Base-by-base conservation (phyloP, 2,797 vertebrate genomes). In the Acanthurus lineatus region DNA sequence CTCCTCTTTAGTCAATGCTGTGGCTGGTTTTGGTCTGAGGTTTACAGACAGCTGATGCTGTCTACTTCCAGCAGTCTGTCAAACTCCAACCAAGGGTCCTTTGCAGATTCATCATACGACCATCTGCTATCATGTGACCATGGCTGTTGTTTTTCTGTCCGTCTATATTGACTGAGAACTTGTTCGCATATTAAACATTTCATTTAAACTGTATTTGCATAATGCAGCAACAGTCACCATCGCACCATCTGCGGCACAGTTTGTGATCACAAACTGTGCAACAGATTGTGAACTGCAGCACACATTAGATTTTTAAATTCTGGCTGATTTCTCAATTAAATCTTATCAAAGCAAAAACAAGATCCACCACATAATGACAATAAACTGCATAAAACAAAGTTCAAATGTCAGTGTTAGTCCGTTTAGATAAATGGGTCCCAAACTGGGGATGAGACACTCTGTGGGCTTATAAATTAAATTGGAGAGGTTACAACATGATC, bases 71-170 rank as follows among this genome's bases (percentile, higher is more conserved):
- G 32, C 32, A 8, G 5, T 49, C 12, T 28, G 35, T 44, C 16
- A 20, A 48, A n/a, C 54, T 60, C 40, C 5, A 57, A 45, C 28
- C 35, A 7, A 38, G 40, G 25, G 32, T 62, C 28, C 57, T 2
- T 19, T 40, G 25, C 12, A 0, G 15, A 79, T 49, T 75, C 44
- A 76, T 51, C 32, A 38, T 56, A 52, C 0, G 8, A 35, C 81
- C 88, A 84, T 84, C 78, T 85, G 78, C 67, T 68, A 19, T 58
- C 42, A 81, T 67, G 58, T 82, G 73, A 80, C 57, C 52, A 17
- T 67, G 80, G 58, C 81, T 74, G 67, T 76, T 84, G 61, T 69
- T 79, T 72, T 77, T 76, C 54, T 63, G 11, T 67, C 69, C 16
- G 0, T 62, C 66, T 22, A 19, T 60, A 51, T 20, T 54, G 73